Evolutionary conservation across 2,113 vertebrate species (phyloP).

Genomic region (Lampris incognitus): DNA sequence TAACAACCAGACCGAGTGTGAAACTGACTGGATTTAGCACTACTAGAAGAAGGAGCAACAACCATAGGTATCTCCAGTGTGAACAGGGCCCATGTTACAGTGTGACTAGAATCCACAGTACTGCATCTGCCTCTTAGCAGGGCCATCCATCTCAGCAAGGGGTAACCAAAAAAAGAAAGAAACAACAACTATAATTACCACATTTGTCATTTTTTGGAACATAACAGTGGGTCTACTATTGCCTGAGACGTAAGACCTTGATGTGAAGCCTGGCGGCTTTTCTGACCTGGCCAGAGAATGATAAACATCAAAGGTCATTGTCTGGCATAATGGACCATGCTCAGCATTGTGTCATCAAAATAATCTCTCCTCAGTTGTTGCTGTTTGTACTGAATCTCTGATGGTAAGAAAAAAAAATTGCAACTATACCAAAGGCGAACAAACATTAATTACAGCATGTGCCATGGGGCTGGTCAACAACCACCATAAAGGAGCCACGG

Average conservation of each 20-base stretch:
- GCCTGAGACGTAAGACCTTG: constrained; percentile 21
- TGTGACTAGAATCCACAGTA: too few species aligned
- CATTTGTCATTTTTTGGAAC: constrained; percentile 39
- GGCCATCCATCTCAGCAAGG: background rate
- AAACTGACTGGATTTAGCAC: too few species aligned
- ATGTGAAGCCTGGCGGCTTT: constrained; percentile 23
- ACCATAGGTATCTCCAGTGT: too few species aligned
- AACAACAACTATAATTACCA: constrained; percentile 39
- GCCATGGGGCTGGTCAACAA: too few species aligned
- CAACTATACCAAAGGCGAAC: background rate
- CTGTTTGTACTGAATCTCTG: constrained; percentile 6
- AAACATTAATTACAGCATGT: background rate
- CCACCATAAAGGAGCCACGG: too few species aligned
- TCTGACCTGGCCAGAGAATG: constrained; percentile 19
- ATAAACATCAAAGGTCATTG: constrained; percentile 68
- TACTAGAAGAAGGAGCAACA: too few species aligned
- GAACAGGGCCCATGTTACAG: too few species aligned
- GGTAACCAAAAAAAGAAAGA: constrained; percentile 26
- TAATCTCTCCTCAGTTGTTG: constrained; percentile 1
- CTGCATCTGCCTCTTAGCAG: too few species aligned
- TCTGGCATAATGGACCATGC: constrained; percentile 24
- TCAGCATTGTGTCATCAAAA: constrained; percentile 40
- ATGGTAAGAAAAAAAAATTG: background rate
- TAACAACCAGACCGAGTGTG: too few species aligned
- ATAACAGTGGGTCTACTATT: constrained; percentile 22